phyloP scores from a whole-genome alignment of 2,797 vertebrate species.

The Bufotes viridis region DNA sequence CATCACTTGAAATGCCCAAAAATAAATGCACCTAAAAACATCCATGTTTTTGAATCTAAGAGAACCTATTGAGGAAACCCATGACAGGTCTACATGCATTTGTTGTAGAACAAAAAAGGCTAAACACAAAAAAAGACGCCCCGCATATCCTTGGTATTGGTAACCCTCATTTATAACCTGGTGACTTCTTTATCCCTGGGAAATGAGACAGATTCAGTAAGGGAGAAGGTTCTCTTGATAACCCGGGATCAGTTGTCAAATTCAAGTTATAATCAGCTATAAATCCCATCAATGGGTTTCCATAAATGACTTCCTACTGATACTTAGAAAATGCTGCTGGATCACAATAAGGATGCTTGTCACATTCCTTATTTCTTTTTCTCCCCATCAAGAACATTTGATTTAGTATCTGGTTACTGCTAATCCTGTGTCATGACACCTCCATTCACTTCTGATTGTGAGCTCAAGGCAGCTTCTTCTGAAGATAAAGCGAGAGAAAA shows the following conservation, averaged over 20 bases:
- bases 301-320: constrained; percentile 64
- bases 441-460: constrained; percentile 97
- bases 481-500: constrained; percentile 99
- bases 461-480: constrained; percentile 93
- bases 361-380: constrained; percentile 83
- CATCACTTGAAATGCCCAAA: neutral
- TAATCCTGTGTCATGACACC: constrained; percentile 99
- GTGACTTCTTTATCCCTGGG: constrained; percentile 40
- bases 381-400: constrained; percentile 97
- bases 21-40: neutral
- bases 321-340: constrained; percentile 77
- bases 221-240: constrained; percentile 38
- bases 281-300: constrained; percentile 65
- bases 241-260: constrained; percentile 43
- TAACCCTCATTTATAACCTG: constrained; percentile 29
- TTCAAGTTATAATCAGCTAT: constrained; percentile 46
- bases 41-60: neutral
- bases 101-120: neutral
- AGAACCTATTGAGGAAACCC: neutral
- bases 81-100: neutral
- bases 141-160: neutral
- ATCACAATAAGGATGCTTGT: constrained; percentile 85
- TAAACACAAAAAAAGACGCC: neutral
- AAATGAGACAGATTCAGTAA: constrained; percentile 25
- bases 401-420: constrained; percentile 93